Conservation (phyloP, 1,140 invertebrate species). For the Musca vetustissima region DNA sequence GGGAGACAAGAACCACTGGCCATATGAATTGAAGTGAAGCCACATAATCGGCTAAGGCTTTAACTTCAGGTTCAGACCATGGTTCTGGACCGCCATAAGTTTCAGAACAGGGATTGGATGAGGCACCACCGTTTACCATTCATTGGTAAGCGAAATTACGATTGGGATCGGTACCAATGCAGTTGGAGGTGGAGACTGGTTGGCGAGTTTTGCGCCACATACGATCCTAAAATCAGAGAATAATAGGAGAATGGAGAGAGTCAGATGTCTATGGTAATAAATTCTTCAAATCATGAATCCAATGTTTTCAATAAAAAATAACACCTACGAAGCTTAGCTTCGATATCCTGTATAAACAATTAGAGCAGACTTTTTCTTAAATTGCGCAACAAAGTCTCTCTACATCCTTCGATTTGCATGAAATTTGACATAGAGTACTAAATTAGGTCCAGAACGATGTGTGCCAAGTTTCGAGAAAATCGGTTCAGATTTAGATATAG, state of each 20-base stretch:
- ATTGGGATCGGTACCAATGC: slow-evolving; percentile 69
- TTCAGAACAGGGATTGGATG: slow-evolving; percentile 61
- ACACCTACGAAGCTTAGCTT: no score
- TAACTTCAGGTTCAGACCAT: slow-evolving; percentile 78
- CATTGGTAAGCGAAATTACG: slow-evolving; percentile 71
- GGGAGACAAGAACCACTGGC: slow-evolving; percentile 58
- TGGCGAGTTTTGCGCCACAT: slow-evolving; percentile 61
- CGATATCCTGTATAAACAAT: no score
- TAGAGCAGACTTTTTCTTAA: no score
- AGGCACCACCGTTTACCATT: slow-evolving; percentile 55
- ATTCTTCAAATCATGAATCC: no score
- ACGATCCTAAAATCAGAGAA: slow-evolving; percentile 49
- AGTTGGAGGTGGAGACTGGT: slow-evolving; percentile 46
- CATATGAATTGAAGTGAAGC: slow-evolving; percentile 58
- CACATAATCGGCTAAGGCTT: slow-evolving; percentile 62
- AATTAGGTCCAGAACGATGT: no score
- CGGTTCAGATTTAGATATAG: no score
- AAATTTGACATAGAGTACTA: no score
- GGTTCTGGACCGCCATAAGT: slow-evolving; percentile 68
- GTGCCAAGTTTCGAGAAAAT: no score
- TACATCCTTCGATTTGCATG: no score
- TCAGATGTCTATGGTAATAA: no score
- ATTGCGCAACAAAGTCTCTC: no score
- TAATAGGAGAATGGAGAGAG: background rate
- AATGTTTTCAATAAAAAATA: no score